These are phyloP conservation scores for Ochotona princeps DNA, from an alignment of 2,113 vertebrate species.

Conservation along the genomic window DNA sequence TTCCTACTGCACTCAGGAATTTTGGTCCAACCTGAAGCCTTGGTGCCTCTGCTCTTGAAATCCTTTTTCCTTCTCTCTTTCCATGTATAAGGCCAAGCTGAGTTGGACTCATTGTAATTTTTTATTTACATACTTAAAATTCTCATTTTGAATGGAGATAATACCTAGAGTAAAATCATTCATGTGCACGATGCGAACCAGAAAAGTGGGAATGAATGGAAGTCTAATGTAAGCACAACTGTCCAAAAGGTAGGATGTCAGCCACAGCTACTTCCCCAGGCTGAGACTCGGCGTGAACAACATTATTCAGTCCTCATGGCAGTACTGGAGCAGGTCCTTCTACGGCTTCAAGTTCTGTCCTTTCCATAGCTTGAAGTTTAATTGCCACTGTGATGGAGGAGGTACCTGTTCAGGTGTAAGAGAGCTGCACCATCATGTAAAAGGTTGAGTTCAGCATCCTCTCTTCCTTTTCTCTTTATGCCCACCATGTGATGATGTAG, in stretches of 20 bases:
- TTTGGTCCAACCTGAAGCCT: not conserved
- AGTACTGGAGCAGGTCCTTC: not conserved
- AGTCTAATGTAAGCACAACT: not conserved
- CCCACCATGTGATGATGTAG: not conserved
- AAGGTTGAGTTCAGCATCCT: not conserved
- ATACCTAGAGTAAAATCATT: constrained; percentile 28
- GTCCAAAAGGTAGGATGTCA: not conserved
- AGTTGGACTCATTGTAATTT: constrained; percentile 6
- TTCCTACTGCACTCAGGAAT: not conserved
- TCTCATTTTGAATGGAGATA: constrained; percentile 12
- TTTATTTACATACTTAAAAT: constrained; percentile 37
- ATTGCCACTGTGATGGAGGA: not conserved
- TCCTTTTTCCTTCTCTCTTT: not conserved
- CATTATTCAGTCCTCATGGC: not conserved
- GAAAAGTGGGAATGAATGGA: constrained; percentile 24
- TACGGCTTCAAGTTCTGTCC: not conserved
- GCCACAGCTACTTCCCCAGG: not conserved
- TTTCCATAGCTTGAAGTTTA: not conserved
- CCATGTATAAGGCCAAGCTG: not conserved
- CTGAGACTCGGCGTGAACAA: not conserved
- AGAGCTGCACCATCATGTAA: not conserved
- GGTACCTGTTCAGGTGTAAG: not conserved
- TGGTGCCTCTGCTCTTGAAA: constrained; percentile 20
- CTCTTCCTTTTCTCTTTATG: not conserved
- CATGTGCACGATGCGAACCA: constrained; percentile 11